A percentile compares a stretch with the other conserved stretches of the same genome.
These are phyloP conservation scores for Ethmia dodecea DNA, from an alignment of 2,888 invertebrate species.

Conservation along the genomic window DNA sequence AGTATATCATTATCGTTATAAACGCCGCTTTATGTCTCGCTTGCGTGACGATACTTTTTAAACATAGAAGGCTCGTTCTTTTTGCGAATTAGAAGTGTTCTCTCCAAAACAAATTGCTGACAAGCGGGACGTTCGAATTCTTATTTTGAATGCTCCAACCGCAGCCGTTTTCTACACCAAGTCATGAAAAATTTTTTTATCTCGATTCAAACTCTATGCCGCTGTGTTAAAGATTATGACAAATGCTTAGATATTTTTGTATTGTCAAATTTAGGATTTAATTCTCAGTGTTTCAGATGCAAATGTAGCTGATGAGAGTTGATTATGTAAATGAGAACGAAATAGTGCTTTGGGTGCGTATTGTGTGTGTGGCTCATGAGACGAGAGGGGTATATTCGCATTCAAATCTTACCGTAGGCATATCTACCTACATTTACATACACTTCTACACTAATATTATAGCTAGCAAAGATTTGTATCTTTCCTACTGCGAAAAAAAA, in stretches of 20 bases:
- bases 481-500: too few relatives aligned
- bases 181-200: constrained; percentile 2
- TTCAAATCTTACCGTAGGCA: too few relatives aligned
- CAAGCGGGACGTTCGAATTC: constrained; percentile 66
- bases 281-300: constrained; percentile 60
- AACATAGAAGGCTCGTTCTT: constrained; percentile 69
- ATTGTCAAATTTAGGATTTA: constrained; percentile 44
- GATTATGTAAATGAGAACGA: constrained; percentile 60
- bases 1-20: too few relatives aligned
- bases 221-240: constrained; percentile 20
- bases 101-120: constrained; percentile 77
- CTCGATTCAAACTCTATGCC: constrained; percentile 21
- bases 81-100: constrained; percentile 75
- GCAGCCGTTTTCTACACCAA: constrained; percentile 31
- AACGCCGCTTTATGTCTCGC: constrained; percentile 32
- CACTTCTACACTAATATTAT: too few relatives aligned
- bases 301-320: constrained; percentile 64
- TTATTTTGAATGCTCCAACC: constrained; percentile 61
- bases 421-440: too few relatives aligned
- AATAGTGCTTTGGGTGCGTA: constrained; percentile 43
- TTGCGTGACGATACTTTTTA: constrained; percentile 74
- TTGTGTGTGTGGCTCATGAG: constrained; percentile 26
- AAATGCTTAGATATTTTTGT: constrained; percentile 17
- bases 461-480: too few relatives aligned
- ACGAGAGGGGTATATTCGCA: constrained; percentile 8